Evolutionary conservation across 23 tunicate genomes (phyloP), one percentile per base, ranked within the genome.

Genomic region (Halocynthia roretzi): DNA sequence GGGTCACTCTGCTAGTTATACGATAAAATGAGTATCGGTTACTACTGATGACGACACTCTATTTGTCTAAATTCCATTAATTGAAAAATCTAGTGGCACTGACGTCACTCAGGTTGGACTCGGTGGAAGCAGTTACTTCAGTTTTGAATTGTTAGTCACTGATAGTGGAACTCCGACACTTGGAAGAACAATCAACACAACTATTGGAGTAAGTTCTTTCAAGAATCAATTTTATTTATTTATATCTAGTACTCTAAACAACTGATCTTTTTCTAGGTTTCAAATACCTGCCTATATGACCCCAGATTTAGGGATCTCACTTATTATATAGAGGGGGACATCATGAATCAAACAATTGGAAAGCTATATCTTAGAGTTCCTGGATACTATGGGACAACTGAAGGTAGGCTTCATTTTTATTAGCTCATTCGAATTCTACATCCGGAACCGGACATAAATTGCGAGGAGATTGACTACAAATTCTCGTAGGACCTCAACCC

Each of bases 91-190:
- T 31, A 31, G 44, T 31, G 44, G 44, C 44, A 31, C 44, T 31
- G 44, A 31, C 44, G 44, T 31, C 44, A 31, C 44, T 31, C 44
- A 31, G 44, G 44, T 31, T 31, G 44, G 44, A 31, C 44, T 31
- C 44, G 44, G 44, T 63, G 71, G 50, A 19, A 8, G 61, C 50
- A 77, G 50, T 8, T 15, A 50, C n/a, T 9, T 77, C 14, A 60
- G 66, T 23, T 77, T 56, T 77, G 82, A 77, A 77, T 54, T 77
- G 7, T 60, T 61, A 15, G 82, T 72, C 50, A 64, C 51, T 23
- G 82, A 77, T 72, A 65, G 68, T 51, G 82, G 82, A 14, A 50
- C 56, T 7, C 82, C 82, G 10, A 20, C 82, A 22, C 67, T 77
- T 12, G 82, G 82, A 10, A 17, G 50, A 9, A 48, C 71, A 7